These are phyloP conservation scores for Crotalus horridus DNA, from an alignment of 2,113 vertebrate species.

Conservation along the genomic window DNA sequence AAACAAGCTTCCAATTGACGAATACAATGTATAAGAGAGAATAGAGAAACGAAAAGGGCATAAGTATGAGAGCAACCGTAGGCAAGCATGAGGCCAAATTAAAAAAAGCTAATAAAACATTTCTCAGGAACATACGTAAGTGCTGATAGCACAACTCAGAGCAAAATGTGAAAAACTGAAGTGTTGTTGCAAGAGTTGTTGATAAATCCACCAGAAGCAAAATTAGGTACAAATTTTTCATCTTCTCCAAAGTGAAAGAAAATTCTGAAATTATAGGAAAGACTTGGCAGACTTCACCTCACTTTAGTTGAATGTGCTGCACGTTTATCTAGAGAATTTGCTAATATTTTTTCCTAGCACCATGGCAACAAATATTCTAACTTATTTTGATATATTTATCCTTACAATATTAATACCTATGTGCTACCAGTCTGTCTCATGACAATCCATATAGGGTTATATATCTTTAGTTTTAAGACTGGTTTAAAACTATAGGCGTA, in stretches of 20 bases:
- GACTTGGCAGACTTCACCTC: not conserved
- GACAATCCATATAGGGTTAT: not conserved
- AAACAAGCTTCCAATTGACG: not conserved
- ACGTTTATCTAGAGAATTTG: not conserved
- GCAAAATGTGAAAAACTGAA: not conserved
- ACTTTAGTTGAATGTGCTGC: not conserved
- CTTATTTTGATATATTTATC: not conserved
- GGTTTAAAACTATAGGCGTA: not conserved
- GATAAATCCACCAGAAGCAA: not conserved
- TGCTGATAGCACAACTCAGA: not conserved
- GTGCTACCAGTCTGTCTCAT: not conserved
- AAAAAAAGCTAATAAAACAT: not conserved
- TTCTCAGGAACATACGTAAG: not conserved
- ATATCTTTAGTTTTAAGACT: not conserved
- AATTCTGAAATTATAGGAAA: not conserved
- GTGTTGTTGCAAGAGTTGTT: not conserved
- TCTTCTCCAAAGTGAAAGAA: not conserved
- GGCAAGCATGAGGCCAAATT: not conserved
- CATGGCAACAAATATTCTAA: conserved; percentile 5
- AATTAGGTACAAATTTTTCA: not conserved
- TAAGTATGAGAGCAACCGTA: not conserved
- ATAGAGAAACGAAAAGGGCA: not conserved
- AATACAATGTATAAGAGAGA: not conserved
- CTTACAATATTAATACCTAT: not conserved
- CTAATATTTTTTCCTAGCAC: not conserved